Percentiles rank a stretch among this genome's conserved stretches.
Evolutionary conservation across 2,888 invertebrate genomes (phyloP).

Genomic region (Parnassius orleans): DNA sequence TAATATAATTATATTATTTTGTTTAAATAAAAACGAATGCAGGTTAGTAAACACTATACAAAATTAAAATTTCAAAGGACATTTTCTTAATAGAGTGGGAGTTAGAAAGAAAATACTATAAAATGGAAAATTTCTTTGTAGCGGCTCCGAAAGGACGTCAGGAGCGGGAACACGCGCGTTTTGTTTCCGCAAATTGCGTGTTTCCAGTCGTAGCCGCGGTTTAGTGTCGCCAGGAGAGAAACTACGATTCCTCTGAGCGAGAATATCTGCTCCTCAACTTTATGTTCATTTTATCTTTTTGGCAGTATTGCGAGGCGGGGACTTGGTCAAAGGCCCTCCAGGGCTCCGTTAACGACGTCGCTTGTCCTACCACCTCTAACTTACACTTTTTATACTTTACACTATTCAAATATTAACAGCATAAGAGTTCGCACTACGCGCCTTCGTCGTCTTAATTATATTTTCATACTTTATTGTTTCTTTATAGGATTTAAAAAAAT

Average conservation of each 20-base stretch:
- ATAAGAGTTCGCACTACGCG: constrained; percentile 41
- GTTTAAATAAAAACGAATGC: neutral
- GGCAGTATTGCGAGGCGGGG: constrained; percentile 75
- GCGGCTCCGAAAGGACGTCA: constrained; percentile 8
- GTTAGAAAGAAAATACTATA: constrained; percentile 15
- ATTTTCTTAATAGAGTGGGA: constrained; percentile 3
- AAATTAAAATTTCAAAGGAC: constrained; percentile 1
- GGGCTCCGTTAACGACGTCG: constrained; percentile 75
- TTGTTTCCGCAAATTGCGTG: constrained; percentile 62
- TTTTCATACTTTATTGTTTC: constrained; percentile 37
- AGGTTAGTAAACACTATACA: neutral
- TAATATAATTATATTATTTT: too few species aligned
- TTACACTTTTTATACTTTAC: constrained; percentile 68
- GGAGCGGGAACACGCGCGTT: constrained; percentile 31
- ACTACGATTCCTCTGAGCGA: constrained; percentile 77
- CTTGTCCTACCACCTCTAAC: constrained; percentile 58
- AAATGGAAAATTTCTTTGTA: constrained; percentile 14
- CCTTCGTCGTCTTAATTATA: constrained; percentile 44
- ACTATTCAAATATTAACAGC: constrained; percentile 75
- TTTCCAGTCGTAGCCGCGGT: constrained; percentile 54
- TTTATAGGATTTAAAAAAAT: constrained; percentile 32
- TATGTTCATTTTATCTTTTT: constrained; percentile 81
- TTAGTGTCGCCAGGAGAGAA: constrained; percentile 74
- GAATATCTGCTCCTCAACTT: constrained; percentile 77
- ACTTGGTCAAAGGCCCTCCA: constrained; percentile 72